phyloP scores from a whole-genome alignment of 2,113 vertebrate genomes.

The Dolichotis patagonum region DNA sequence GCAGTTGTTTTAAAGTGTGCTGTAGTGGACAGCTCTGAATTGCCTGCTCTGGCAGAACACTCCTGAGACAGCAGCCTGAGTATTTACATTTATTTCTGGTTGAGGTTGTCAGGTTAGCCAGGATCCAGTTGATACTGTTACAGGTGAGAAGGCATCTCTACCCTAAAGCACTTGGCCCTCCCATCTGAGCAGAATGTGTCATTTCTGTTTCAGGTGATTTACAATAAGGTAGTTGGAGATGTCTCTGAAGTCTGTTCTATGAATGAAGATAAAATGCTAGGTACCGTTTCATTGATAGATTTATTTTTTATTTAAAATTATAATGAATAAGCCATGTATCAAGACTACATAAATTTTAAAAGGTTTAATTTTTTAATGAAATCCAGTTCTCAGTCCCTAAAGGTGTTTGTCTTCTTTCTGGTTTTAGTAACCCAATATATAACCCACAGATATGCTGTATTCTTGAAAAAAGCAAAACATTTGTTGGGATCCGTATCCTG shows the following conservation, averaged over 20 bases:
- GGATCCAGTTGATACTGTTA: not conserved
- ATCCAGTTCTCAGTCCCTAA: not conserved
- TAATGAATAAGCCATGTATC: not conserved
- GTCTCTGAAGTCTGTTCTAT: not conserved
- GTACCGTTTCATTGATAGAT: not conserved
- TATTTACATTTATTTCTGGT: not conserved
- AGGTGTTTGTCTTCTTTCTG: slow-evolving; percentile 48
- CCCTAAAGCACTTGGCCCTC: not conserved
- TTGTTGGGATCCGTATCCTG: not conserved
- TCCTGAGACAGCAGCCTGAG: not conserved
- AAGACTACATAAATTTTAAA: not conserved
- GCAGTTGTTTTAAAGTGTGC: not conserved
- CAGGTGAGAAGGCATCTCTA: not conserved
- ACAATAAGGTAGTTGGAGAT: not conserved
- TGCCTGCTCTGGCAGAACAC: not conserved
- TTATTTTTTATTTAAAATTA: slow-evolving; percentile 24
- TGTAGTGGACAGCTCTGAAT: not conserved
- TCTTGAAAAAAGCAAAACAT: slow-evolving; percentile 19
- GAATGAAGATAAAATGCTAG: not conserved
- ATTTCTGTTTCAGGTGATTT: not conserved
- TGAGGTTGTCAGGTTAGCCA: not conserved
- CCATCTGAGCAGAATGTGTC: not conserved
- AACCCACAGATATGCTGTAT: not conserved
- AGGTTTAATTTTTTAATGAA: slow-evolving; percentile 1
- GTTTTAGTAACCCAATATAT: not conserved